Percentiles rank a stretch among this genome's conserved stretches.
Evolutionary conservation across 2,113 vertebrate species (phyloP).

Genomic region (Ceratotherium simum): DNA sequence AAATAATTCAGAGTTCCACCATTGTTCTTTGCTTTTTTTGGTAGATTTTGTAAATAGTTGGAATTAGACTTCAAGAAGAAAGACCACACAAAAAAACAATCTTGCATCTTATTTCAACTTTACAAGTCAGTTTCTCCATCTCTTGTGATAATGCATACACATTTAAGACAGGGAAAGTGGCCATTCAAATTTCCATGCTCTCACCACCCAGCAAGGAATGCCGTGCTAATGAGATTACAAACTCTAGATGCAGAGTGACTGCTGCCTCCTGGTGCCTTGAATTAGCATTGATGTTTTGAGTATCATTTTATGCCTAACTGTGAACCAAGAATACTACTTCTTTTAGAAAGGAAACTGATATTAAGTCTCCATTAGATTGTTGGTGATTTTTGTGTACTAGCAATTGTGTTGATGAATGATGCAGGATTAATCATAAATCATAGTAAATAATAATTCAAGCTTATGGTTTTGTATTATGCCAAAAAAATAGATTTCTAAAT

Average conservation of each 20-base stretch:
- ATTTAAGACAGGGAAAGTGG: constrained; percentile 36
- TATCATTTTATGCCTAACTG: not conserved
- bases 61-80: constrained; percentile 41
- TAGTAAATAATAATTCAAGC: not conserved
- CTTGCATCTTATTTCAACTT: constrained; percentile 42
- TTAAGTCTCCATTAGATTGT: not conserved
- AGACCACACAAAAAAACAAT: constrained; percentile 60
- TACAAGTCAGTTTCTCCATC: constrained; percentile 57
- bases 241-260: not conserved
- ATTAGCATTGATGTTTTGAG: not conserved
- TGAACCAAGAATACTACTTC: not conserved
- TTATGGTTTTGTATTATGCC: not conserved
- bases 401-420: not conserved
- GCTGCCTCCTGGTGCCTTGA: constrained; percentile 18
- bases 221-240: not conserved
- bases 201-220: constrained; percentile 4
- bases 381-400: not conserved
- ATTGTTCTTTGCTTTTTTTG: constrained; percentile 11
- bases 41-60: constrained; percentile 53
- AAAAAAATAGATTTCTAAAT: not conserved
- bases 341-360: not conserved
- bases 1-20: constrained; percentile 34
- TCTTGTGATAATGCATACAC: constrained; percentile 42
- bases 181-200: constrained; percentile 65
- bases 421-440: not conserved